A percentile compares a stretch with the other conserved stretches of the same genome.
Evolutionary conservation across 2,113 vertebrate species (phyloP).

Genomic region (Saccopteryx bilineata): DNA sequence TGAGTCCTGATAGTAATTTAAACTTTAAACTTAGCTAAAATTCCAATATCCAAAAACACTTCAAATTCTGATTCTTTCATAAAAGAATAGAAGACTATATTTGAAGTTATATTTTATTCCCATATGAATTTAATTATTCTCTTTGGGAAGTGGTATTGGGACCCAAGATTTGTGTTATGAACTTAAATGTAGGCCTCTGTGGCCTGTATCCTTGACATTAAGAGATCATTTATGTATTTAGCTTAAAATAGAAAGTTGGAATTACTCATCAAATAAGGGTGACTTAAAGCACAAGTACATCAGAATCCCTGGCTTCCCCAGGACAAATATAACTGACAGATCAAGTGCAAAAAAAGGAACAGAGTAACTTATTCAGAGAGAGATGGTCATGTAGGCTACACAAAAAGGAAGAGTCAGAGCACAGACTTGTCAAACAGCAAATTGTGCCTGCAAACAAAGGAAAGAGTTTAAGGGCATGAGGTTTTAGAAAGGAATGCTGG

Average conservation of each 20-base stretch:
- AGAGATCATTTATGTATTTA: background rate
- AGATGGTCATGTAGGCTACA: slow-evolving; percentile 50
- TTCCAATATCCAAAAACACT: slow-evolving; percentile 21
- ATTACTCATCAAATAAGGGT: slow-evolving; percentile 18
- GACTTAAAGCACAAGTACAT: slow-evolving; percentile 34
- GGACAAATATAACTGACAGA: slow-evolving; percentile 65
- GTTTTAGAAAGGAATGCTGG: slow-evolving; percentile 73
- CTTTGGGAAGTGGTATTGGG: background rate
- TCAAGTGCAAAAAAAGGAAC: slow-evolving; percentile 44
- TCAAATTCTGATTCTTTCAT: slow-evolving; percentile 53
- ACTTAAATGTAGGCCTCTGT: slow-evolving; percentile 8
- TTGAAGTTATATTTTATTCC: slow-evolving; percentile 19
- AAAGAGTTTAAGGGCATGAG: slow-evolving; percentile 60
- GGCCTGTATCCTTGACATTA: slow-evolving; percentile 26
- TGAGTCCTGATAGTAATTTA: background rate
- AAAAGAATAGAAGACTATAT: background rate
- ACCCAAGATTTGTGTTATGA: slow-evolving; percentile 32
- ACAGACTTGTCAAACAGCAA: slow-evolving; percentile 74
- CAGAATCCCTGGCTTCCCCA: slow-evolving; percentile 25
- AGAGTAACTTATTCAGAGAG: slow-evolving; percentile 60
- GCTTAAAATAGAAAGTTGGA: slow-evolving; percentile 29
- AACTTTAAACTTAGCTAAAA: slow-evolving; percentile 37
- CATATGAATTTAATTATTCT: slow-evolving; percentile 37
- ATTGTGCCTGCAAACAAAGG: slow-evolving; percentile 71
- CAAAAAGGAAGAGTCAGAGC: slow-evolving; percentile 55